Evolutionary conservation across 2,797 vertebrate species (phyloP).

Genomic region (Oreochromis mossambicus): DNA sequence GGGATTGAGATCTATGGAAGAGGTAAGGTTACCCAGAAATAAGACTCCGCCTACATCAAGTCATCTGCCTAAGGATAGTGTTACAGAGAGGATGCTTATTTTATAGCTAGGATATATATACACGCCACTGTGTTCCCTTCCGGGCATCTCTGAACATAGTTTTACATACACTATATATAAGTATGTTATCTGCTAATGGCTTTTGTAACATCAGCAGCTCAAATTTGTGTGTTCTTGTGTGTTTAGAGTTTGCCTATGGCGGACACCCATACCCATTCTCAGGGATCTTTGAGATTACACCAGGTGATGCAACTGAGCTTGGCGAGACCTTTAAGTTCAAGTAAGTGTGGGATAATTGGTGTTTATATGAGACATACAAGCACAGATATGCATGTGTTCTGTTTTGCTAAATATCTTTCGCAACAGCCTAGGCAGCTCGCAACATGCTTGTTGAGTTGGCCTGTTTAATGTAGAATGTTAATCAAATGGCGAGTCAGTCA

Average conservation of each 20-base stretch:
- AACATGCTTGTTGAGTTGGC: not conserved
- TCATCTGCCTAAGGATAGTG: not conserved
- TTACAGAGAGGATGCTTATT: not conserved
- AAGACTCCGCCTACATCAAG: not conserved
- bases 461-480: not conserved
- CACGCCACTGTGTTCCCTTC: not conserved
- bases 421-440: not conserved
- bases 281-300: conserved; percentile 98
- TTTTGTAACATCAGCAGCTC: not conserved
- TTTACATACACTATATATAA: no score
- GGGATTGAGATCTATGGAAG: conserved; percentile 97
- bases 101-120: not conserved
- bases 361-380: not conserved
- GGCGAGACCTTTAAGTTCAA: conserved; percentile 99
- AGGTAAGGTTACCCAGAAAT: conserved; percentile 77
- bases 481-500: not conserved
- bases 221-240: not conserved
- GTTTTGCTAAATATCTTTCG: not conserved
- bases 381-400: not conserved
- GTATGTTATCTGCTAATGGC: not conserved
- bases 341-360: conserved; percentile 74
- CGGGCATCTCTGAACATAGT: not conserved
- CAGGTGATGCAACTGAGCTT: conserved; percentile 93
- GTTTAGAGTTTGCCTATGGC: conserved; percentile 95
- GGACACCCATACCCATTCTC: conserved; percentile 99